A percentile compares a stretch with the other conserved stretches of the same genome.
These are phyloP conservation scores for Poeciliopsis prolifica DNA, from an alignment of 2,113 vertebrate genomes.

Conservation along the genomic window DNA sequence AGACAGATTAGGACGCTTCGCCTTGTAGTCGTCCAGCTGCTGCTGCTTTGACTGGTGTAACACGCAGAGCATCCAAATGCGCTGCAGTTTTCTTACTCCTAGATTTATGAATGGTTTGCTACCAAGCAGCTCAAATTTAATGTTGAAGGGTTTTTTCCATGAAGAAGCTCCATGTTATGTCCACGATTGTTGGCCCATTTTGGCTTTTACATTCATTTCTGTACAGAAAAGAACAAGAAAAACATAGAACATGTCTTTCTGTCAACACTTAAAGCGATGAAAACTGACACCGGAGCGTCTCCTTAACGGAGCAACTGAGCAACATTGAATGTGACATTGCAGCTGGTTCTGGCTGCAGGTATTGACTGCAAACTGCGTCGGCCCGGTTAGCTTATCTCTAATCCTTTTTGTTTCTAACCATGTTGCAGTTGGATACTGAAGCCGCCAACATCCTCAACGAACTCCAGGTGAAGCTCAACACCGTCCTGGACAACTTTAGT, in stretches of 20 bases:
- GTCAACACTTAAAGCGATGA: background rate
- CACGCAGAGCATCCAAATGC: conserved; percentile 23
- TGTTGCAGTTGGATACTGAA: conserved; percentile 88
- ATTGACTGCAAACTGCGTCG: background rate
- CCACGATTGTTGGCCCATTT: no score
- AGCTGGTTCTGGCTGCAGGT: background rate
- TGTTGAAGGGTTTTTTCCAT: background rate
- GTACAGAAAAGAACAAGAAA: background rate
- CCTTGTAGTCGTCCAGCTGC: conserved; percentile 10
- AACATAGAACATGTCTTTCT: background rate
- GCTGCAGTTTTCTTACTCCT: background rate
- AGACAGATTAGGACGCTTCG: conserved; percentile 21
- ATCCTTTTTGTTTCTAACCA: conserved; percentile 21
- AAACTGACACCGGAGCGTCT: background rate
- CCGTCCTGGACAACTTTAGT: conserved; percentile 92
- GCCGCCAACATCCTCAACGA: conserved; percentile 93
- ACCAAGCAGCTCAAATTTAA: background rate
- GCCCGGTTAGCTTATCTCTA: background rate
- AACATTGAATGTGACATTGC: background rate
- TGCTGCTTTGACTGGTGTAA: conserved; percentile 11
- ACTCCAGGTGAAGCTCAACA: conserved; percentile 94
- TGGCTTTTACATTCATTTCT: no score
- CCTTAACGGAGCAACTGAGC: background rate
- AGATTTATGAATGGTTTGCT: conserved; percentile 10
- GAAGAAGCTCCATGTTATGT: background rate